These are phyloP conservation scores for Desmophyllum pertusum DNA, from an alignment of 92 coral and sea anemone genomes.

Conservation along the genomic window DNA sequence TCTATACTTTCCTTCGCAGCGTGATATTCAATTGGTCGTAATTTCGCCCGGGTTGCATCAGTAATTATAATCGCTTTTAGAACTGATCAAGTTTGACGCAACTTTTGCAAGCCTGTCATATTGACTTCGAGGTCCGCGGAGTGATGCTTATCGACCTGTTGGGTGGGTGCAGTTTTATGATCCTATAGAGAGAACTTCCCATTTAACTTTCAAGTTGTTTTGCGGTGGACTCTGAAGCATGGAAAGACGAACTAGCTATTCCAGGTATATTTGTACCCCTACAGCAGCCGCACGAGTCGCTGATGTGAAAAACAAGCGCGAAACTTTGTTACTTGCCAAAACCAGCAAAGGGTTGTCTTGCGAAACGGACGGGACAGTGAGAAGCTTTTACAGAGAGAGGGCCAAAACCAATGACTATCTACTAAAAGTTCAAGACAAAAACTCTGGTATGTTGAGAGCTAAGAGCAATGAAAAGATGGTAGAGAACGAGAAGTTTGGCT, in stretches of 20 bases:
- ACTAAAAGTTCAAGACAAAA: conserved; percentile 1
- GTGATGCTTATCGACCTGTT: background rate
- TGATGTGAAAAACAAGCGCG: conserved; percentile 26
- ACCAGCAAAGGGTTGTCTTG: background rate
- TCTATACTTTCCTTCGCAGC: background rate
- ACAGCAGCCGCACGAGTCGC: conserved; percentile 31
- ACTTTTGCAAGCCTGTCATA: background rate
- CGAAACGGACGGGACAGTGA: background rate
- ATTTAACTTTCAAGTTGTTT: background rate
- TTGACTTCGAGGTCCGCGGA: background rate
- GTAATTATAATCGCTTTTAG: background rate
- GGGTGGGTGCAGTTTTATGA: background rate
- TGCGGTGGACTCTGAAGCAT: background rate
- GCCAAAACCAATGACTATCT: conserved; percentile 17
- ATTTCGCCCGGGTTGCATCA: too few relatives aligned
- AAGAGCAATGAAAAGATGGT: background rate
- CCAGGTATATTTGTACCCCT: conserved; percentile 1
- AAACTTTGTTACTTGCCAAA: conserved; percentile 13
- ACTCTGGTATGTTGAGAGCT: background rate
- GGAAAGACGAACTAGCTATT: conserved; percentile 22
- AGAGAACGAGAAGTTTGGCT: background rate
- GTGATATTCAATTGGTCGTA: background rate
- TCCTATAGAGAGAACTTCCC: background rate
- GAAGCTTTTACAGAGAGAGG: conserved; percentile 16
- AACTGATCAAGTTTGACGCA: background rate